A percentile compares a stretch with the other conserved stretches of the same genome.
Evolutionary conservation across 2,888 invertebrate species (phyloP).

Genomic region (Apamea crenata): DNA sequence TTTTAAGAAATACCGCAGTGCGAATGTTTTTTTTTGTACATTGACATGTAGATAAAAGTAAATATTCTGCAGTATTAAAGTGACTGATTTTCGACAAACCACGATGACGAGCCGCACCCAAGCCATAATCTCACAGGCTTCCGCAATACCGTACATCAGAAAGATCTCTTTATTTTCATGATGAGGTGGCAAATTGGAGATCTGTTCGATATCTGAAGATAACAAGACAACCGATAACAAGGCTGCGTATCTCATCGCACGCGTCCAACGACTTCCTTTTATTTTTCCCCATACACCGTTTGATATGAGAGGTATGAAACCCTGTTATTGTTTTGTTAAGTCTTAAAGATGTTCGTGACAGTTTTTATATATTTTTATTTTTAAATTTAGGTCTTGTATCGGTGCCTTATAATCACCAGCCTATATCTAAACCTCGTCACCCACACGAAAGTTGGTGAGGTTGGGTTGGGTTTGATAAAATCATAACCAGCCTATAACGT

Average conservation of each 20-base stretch:
- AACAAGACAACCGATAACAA: conserved; percentile 79
- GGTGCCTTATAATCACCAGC: background rate
- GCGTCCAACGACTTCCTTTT: conserved; percentile 43
- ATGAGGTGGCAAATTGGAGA: conserved; percentile 58
- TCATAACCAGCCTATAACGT: too few relatives aligned
- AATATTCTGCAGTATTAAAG: too few relatives aligned
- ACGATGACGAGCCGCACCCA: background rate
- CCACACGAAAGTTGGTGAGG: background rate
- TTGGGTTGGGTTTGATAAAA: background rate
- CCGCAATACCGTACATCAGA: conserved; percentile 1
- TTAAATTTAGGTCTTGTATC: background rate
- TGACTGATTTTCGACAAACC: background rate
- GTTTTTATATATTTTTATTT: background rate
- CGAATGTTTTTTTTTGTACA: too few relatives aligned
- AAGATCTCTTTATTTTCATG: conserved; percentile 33
- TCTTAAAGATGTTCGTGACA: background rate
- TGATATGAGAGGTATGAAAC: background rate
- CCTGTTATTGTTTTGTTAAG: background rate
- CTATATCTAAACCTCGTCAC: background rate
- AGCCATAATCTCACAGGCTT: conserved; percentile 17
- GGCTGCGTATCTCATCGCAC: conserved; percentile 63
- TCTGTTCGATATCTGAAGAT: conserved; percentile 68
- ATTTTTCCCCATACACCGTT: conserved; percentile 13
- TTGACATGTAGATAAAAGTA: too few relatives aligned
- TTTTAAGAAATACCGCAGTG: too few relatives aligned